These are phyloP conservation scores for Micropoecilia bifurca DNA, from an alignment of 2,797 vertebrate species.

Conservation along the genomic window DNA sequence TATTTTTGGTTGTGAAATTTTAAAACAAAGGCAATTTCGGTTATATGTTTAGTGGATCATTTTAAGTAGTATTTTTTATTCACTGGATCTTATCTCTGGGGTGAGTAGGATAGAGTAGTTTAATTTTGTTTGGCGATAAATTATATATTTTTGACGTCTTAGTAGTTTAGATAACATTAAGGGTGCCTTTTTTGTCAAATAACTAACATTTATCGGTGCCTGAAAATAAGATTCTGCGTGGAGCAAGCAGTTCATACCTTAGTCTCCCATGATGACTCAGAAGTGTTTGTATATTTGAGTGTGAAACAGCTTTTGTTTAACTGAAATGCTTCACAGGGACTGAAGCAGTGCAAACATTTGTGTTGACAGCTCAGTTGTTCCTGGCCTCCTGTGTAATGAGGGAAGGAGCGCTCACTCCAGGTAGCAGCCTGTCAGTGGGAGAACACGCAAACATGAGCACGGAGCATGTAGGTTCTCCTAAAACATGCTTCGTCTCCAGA, in stretches of 20 bases:
- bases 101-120: background rate
- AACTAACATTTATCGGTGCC: background rate
- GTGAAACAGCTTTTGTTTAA: background rate
- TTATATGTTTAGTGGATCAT: background rate
- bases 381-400: slow-evolving; percentile 3
- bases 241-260: background rate
- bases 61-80: background rate
- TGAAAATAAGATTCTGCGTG: background rate
- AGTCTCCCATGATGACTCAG: background rate
- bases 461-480: background rate
- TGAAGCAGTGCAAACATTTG: background rate
- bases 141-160: background rate
- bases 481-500: background rate
- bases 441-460: background rate
- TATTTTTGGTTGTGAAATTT: background rate
- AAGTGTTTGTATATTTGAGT: background rate
- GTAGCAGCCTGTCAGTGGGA: slow-evolving; percentile 7
- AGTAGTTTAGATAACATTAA: background rate
- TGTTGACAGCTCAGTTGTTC: background rate
- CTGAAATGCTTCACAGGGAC: slow-evolving; percentile 8
- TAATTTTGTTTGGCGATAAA: background rate
- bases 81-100: background rate
- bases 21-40: background rate
- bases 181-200: background rate
- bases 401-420: background rate